Evolutionary conservation across 2,888 invertebrate species (phyloP), one percentile per base, ranked within the genome.

Genomic region (Caenorhabditis sp.): DNA sequence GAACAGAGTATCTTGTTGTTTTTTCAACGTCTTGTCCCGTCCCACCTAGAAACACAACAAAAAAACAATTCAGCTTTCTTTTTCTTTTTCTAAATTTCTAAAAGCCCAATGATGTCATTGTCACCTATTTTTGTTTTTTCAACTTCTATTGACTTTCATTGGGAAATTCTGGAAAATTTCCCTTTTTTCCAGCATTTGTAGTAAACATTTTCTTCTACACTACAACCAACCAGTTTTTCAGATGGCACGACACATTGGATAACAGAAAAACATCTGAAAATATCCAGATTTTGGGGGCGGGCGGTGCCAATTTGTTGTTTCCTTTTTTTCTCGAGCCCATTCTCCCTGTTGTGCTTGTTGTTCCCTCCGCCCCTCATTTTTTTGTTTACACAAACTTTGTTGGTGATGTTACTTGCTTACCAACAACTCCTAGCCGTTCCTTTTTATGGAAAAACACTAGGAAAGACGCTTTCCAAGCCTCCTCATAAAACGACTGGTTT

Each of bases 321-420:
- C 51, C 32, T 44, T 28, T 32, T 32, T 32, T 9, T 32, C 32
- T 32, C n/a, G n/a, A n/a, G n/a, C n/a, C n/a, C n/a, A 32, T 9
- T 32, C 4, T 32, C 32, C 32, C 32, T 32, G n/a, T 9, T 9
- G 9, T 32, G 32, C 32, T 32, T 32, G 40, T 26, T 28, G n/a
- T 18, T 40, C 1, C 35, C 32, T 58, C 9, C 47, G 47, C 22
- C 44, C 60, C 58, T 58, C 53, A 53, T 72, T 44, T 76, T 74
- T 67, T 76, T 76, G 76, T 67, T 76, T 76, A 67, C 76, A 60
- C 76, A 67, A 76, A 76, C 76, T 76, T 76, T 76, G 76, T 67
- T 67, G 76, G 44, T 76, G 51, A 58, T 67, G 51, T 11, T 40
- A 13, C 13, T 3, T 15, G 47, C 47, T 18, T 47, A 47, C 47